Conservation (phyloP, 37 sponge, comb jelly and placozoan genomes). For the Sycon ciliatum region DNA sequence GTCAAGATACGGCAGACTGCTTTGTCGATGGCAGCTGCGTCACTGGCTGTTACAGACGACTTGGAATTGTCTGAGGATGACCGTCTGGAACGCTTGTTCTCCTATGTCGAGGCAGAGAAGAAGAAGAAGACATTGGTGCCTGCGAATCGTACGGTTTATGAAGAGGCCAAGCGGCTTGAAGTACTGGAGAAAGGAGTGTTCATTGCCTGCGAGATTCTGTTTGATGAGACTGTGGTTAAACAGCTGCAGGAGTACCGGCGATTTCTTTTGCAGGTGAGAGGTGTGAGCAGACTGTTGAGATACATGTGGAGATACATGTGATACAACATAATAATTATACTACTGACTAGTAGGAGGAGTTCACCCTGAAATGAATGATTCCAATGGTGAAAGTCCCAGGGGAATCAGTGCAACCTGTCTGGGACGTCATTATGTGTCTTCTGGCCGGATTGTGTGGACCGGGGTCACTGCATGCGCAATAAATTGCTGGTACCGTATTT, state of each 20-base stretch:
- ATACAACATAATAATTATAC: background rate
- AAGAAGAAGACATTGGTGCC: background rate
- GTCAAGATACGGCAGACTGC: conserved; percentile 59
- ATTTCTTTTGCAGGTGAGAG: conserved; percentile 78
- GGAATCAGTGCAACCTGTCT: no score
- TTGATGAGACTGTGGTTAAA: conserved; percentile 54
- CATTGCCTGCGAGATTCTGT: conserved; percentile 86
- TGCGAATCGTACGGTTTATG: background rate
- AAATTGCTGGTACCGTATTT: no score
- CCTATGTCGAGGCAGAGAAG: conserved; percentile 62
- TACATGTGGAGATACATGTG: background rate
- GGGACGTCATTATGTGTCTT: no score
- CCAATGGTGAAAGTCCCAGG: no score
- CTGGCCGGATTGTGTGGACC: no score
- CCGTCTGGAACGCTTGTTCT: conserved; percentile 10
- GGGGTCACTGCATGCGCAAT: no score
- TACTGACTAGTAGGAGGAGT: no score
- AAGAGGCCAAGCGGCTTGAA: conserved; percentile 86
- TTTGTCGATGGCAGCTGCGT: conserved; percentile 42
- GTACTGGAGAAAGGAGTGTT: conserved; percentile 83
- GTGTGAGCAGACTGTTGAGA: background rate
- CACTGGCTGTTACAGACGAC: conserved; percentile 51
- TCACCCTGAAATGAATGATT: no score
- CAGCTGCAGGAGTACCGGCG: conserved; percentile 73
- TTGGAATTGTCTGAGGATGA: conserved; percentile 46